Evolutionary conservation across 1,140 invertebrate genomes (phyloP).

Genomic region (Aphelinus certus): DNA sequence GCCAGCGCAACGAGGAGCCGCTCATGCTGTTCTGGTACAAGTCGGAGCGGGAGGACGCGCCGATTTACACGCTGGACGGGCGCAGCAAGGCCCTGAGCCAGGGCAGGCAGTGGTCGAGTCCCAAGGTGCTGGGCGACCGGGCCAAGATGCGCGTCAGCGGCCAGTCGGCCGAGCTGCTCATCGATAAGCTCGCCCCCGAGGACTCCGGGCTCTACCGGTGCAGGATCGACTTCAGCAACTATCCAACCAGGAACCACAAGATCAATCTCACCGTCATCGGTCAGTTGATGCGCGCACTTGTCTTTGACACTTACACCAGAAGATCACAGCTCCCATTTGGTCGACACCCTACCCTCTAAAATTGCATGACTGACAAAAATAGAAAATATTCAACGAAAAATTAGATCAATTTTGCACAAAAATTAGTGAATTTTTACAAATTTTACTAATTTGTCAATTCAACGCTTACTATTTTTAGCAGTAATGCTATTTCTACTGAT

Average conservation of each 20-base stretch:
- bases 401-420: too few relatives aligned
- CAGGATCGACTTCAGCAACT: conserved; percentile 77
- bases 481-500: too few relatives aligned
- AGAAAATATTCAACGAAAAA: too few relatives aligned
- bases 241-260: conserved; percentile 76
- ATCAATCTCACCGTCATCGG: conserved; percentile 80
- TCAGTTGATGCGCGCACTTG: conserved; percentile 60
- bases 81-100: conserved; percentile 62
- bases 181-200: conserved; percentile 67
- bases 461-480: too few relatives aligned
- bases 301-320: too few relatives aligned
- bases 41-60: conserved; percentile 67
- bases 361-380: too few relatives aligned
- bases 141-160: conserved; percentile 65
- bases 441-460: too few relatives aligned
- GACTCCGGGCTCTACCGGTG: conserved; percentile 79
- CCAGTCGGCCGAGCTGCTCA: conserved; percentile 61
- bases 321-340: too few relatives aligned
- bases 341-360: too few relatives aligned
- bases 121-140: conserved; percentile 72
- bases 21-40: conserved; percentile 80
- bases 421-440: too few relatives aligned
- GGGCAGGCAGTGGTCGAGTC: conserved; percentile 70
- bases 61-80: conserved; percentile 60
- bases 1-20: conserved; percentile 70